Evolutionary conservation across 2,113 vertebrate species (phyloP).

Genomic region (Eretmochelys imbricata): DNA sequence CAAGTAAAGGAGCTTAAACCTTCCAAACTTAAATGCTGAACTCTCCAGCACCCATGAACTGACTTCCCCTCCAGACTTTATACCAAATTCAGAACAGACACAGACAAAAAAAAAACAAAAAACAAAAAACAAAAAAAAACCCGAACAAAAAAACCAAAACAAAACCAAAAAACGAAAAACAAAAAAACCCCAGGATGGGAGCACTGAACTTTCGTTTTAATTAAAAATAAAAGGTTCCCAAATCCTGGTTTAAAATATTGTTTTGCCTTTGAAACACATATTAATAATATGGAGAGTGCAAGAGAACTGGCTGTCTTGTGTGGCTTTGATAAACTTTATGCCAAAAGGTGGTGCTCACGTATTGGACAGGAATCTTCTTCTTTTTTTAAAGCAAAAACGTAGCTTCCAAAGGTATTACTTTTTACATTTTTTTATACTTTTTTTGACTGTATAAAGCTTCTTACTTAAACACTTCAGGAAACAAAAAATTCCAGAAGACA

Average conservation of each 20-base stretch:
- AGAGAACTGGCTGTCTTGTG: conserved; percentile 47
- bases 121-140: too few species aligned
- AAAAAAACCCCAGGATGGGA: conserved; percentile 54
- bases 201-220: conserved; percentile 47
- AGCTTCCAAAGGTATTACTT: conserved; percentile 79
- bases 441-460: conserved; percentile 78
- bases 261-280: conserved; percentile 30
- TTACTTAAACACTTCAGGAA: conserved; percentile 77
- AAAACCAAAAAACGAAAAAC: too few species aligned
- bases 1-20: conserved; percentile 98
- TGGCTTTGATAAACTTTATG: conserved; percentile 79
- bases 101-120: background rate
- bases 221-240: conserved; percentile 32
- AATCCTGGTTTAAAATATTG: conserved; percentile 26
- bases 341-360: conserved; percentile 84
- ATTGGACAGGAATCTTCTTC: conserved; percentile 67
- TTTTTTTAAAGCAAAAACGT: conserved; percentile 18
- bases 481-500: conserved; percentile 55
- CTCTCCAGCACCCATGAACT: conserved; percentile 47
- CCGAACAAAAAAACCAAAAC: too few species aligned
- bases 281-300: conserved; percentile 37
- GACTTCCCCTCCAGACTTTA: conserved; percentile 27
- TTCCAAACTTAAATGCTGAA: conserved; percentile 93
- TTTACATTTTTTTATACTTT: conserved; percentile 74
- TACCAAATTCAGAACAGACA: conserved; percentile 55